Conservation (phyloP, 64 coral and sea anemone species). For the Pocillopora damicornis region DNA sequence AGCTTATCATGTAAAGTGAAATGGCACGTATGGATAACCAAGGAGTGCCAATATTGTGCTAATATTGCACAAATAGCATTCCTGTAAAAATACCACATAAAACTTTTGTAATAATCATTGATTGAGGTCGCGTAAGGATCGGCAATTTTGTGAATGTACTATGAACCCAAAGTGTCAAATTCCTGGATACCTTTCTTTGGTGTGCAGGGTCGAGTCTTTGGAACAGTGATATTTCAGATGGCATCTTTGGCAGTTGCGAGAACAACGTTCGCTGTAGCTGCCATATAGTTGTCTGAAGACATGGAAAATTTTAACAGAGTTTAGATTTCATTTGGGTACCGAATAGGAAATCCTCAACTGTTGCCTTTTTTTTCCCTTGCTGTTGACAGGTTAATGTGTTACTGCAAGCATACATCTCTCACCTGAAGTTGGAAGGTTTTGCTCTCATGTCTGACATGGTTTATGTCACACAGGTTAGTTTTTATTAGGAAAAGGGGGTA, state of each 20-base stretch:
- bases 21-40: too few relatives aligned
- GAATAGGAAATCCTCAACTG: not conserved
- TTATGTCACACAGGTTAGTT: constrained; percentile 88
- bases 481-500: too few relatives aligned
- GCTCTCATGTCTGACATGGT: constrained; percentile 98
- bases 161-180: constrained; percentile 31
- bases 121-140: too few relatives aligned
- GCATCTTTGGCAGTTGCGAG: not conserved
- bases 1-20: too few relatives aligned
- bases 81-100: too few relatives aligned
- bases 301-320: not conserved
- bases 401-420: constrained; percentile 94
- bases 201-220: constrained; percentile 24
- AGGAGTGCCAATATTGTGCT: too few relatives aligned
- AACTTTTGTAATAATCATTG: too few relatives aligned
- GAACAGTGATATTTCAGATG: constrained; percentile 5
- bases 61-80: too few relatives aligned
- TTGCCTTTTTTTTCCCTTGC: not conserved
- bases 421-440: constrained; percentile 97
- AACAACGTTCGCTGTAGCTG: not conserved
- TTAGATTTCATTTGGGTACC: not conserved
- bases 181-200: not conserved
- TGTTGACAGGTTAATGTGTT: constrained; percentile 82
- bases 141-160: too few relatives aligned
- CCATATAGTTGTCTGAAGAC: not conserved